These are phyloP conservation scores for Pristionchus pacificus DNA, from an alignment of 1,140 invertebrate species.

Conservation along the genomic window DNA sequence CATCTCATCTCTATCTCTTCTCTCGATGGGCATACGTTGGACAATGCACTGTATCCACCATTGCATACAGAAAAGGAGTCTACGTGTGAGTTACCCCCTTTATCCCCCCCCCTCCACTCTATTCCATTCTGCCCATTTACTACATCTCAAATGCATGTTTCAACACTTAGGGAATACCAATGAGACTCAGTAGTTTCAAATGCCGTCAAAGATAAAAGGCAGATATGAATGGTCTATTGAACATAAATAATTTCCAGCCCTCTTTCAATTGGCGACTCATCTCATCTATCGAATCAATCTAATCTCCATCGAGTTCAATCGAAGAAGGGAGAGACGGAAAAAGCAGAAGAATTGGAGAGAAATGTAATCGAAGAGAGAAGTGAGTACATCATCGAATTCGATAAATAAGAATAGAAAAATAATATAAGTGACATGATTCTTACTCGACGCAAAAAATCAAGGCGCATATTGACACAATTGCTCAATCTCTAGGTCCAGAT, in stretches of 20 bases:
- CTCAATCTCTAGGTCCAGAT: too few relatives aligned
- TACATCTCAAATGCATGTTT: too few relatives aligned
- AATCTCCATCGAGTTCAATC: constrained; percentile 17
- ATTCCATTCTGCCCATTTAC: too few relatives aligned
- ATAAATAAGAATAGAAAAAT: constrained; percentile 10
- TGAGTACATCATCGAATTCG: constrained; percentile 2
- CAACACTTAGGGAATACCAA: too few relatives aligned
- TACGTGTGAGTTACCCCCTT: not conserved
- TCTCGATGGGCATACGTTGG: constrained; percentile 21
- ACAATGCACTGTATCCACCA: constrained; percentile 20
- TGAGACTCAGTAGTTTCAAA: too few relatives aligned
- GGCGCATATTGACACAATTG: too few relatives aligned
- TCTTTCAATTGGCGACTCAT: not conserved
- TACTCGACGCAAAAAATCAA: too few relatives aligned
- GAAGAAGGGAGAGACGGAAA: not conserved
- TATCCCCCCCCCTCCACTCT: too few relatives aligned
- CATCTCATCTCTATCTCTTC: constrained; percentile 16
- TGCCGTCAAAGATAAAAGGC: too few relatives aligned
- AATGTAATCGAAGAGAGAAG: not conserved
- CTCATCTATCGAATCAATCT: constrained; percentile 19
- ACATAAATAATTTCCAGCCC: not conserved
- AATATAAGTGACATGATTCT: not conserved
- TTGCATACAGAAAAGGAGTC: not conserved
- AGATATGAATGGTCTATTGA: too few relatives aligned
- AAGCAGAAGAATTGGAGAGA: not conserved